These are phyloP conservation scores for Acanthosepion lycidas DNA, from an alignment of 2,888 invertebrate genomes.

Conservation along the genomic window DNA sequence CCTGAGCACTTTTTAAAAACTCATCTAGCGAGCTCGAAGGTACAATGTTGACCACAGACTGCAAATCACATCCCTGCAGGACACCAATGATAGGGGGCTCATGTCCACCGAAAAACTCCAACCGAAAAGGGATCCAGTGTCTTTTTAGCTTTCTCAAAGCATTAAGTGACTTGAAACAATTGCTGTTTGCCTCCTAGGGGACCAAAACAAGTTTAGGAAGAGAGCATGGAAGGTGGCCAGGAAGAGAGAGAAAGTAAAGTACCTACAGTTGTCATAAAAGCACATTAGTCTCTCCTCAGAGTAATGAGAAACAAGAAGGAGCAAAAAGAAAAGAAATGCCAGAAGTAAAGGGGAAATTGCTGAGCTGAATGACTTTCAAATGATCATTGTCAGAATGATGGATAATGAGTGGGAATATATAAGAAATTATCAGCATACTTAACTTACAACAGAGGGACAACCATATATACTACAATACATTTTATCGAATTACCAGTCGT, in stretches of 20 bases:
- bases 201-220: background rate
- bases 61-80: background rate
- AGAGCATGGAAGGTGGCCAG: background rate
- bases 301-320: background rate
- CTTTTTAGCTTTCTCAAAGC: background rate
- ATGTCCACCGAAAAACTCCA: background rate
- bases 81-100: background rate
- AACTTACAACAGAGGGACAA: background rate
- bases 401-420: background rate
- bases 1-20: background rate
- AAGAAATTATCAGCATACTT: constrained; percentile 7
- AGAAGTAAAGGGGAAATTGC: background rate
- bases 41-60: background rate
- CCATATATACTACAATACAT: background rate
- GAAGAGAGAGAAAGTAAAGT: background rate
- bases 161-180: background rate
- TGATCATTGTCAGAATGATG: background rate
- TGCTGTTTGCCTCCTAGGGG: background rate
- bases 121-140: background rate
- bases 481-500: background rate
- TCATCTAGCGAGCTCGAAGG: background rate
- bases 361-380: background rate
- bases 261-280: background rate
- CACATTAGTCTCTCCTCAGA: background rate
- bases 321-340: background rate